Conservation (phyloP, 2,888 invertebrate species). For the Rotaria socialis region DNA sequence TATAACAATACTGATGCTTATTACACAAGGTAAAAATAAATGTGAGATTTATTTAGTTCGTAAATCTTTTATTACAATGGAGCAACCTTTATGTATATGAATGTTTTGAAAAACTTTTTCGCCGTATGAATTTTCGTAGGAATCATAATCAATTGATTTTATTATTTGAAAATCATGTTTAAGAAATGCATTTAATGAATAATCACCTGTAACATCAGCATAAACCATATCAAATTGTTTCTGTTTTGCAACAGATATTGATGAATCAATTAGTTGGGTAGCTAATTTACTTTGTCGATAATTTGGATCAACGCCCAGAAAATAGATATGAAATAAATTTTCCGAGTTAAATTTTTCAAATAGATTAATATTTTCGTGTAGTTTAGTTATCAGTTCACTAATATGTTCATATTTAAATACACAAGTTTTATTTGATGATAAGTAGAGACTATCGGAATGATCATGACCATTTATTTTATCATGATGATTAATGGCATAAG, state of each 20-base stretch:
- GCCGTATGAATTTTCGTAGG: neutral
- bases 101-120: conserved; percentile 3
- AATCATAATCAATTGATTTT: conserved; percentile 7
- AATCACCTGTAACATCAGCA: conserved; percentile 4
- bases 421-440: neutral
- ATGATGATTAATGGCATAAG: conserved; percentile 10
- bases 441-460: neutral
- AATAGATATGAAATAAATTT: neutral
- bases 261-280: neutral
- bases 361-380: neutral
- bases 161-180: neutral
- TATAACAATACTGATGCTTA: neutral
- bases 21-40: neutral
- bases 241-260: neutral
- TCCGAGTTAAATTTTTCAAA: neutral
- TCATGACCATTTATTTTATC: neutral
- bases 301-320: neutral
- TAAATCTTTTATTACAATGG: conserved; percentile 25
- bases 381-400: neutral
- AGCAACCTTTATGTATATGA: conserved; percentile 24
- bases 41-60: neutral
- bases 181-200: conserved; percentile 36
- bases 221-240: conserved; percentile 8
- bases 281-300: neutral
- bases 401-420: conserved; percentile 17